Percentiles rank a stretch among this genome's conserved stretches.
These are phyloP conservation scores for Ceratina calcarata DNA, from an alignment of 1,140 invertebrate genomes.

Conservation along the genomic window DNA sequence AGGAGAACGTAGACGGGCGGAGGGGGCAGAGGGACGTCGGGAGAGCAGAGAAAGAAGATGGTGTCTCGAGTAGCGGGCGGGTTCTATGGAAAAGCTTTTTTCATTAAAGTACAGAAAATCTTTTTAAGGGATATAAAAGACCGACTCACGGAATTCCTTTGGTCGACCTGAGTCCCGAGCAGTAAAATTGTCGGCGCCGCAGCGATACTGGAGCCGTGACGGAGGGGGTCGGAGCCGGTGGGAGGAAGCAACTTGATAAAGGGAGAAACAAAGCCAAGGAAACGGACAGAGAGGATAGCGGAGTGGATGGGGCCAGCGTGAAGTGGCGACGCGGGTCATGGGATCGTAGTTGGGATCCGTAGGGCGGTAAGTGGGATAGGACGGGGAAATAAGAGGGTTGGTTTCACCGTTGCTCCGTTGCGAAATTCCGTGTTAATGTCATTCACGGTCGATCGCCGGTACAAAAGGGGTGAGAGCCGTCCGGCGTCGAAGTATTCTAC, in stretches of 20 bases:
- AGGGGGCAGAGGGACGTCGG: neutral
- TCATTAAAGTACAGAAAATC: constrained; percentile 62
- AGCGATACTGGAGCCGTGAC: no score
- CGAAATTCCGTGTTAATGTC: constrained; percentile 64
- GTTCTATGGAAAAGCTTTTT: constrained; percentile 52
- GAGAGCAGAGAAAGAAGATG: constrained; percentile 16
- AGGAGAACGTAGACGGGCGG: neutral
- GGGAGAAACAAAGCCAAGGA: constrained; percentile 47
- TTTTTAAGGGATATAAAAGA: constrained; percentile 64
- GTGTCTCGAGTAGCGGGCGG: constrained; percentile 36
- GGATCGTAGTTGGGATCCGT: neutral
- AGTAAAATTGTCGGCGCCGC: constrained; percentile 56
- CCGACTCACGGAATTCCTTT: constrained; percentile 59
- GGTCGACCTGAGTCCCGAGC: constrained; percentile 35
- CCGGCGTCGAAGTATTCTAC: constrained; percentile 29
- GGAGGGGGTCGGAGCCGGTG: neutral
- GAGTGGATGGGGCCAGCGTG: neutral
- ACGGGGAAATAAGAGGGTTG: constrained; percentile 1
- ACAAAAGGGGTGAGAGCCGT: constrained; percentile 48
- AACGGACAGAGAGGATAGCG: neutral
- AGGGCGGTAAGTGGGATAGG: neutral
- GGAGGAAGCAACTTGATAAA: constrained; percentile 49
- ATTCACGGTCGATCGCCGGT: constrained; percentile 58
- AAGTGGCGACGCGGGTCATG: constrained; percentile 21
- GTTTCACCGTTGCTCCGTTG: constrained; percentile 41